phyloP scores from a whole-genome alignment of 2,113 vertebrate genomes.

The Nycticebus coucang region DNA sequence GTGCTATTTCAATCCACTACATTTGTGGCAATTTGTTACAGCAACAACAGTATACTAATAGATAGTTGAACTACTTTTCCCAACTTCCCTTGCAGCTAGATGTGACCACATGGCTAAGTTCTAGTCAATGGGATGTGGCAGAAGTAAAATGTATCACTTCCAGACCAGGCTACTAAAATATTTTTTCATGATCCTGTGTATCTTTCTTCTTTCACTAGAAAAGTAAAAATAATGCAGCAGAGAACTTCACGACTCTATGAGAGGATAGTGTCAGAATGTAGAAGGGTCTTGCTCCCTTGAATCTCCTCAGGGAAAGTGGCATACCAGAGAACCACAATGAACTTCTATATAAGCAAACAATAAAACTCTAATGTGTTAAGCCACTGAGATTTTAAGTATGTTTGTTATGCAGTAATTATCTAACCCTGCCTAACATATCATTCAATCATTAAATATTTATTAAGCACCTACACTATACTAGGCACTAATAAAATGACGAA shows the following conservation, averaged over 20 bases:
- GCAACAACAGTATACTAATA: background rate
- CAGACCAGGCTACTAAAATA: background rate
- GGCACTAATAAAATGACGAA: background rate
- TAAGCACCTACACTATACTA: background rate
- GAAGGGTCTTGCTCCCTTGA: background rate
- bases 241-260: background rate
- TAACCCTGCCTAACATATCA: background rate
- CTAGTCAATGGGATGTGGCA: background rate
- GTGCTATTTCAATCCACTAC: background rate
- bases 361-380: background rate
- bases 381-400: background rate
- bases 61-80: background rate
- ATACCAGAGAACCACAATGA: background rate
- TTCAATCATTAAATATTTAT: background rate
- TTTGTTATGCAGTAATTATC: background rate
- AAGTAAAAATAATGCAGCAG: background rate
- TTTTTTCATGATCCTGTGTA: background rate
- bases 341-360: background rate
- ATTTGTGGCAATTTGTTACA: background rate
- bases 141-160: background rate
- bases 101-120: background rate
- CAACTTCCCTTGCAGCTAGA: background rate
- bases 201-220: background rate
- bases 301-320: background rate
- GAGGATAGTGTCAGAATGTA: background rate